Evolutionary conservation across 2,888 invertebrate genomes (phyloP).

Genomic region (Monopis laevigella): DNA sequence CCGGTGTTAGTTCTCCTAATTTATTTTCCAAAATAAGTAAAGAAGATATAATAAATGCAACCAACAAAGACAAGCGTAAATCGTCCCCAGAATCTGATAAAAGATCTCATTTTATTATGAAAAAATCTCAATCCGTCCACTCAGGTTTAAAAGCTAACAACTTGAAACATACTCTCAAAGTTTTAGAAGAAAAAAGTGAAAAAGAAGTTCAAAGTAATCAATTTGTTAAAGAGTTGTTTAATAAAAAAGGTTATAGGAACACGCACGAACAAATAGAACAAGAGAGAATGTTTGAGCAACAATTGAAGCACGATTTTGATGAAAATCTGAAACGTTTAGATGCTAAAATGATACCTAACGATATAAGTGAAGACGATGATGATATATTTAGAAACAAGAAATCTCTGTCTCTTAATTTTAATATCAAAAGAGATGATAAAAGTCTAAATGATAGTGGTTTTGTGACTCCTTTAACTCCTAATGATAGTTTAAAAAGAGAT

Average conservation of each 20-base stretch:
- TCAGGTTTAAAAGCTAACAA: constrained; percentile 42
- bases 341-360: constrained; percentile 32
- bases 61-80: constrained; percentile 23
- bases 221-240: constrained; percentile 26
- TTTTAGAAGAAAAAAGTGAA: constrained; percentile 60
- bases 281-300: constrained; percentile 62
- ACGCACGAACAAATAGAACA: constrained; percentile 74
- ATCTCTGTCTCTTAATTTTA: constrained; percentile 48
- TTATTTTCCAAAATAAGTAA: constrained; percentile 45
- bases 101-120: constrained; percentile 40
- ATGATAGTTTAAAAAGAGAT: constrained; percentile 43
- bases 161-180: constrained; percentile 47
- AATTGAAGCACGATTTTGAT: constrained; percentile 55
- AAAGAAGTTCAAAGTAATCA: no score
- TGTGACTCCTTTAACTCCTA: constrained; percentile 71
- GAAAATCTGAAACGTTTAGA: constrained; percentile 48
- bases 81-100: constrained; percentile 34
- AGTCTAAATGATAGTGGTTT: constrained; percentile 45
- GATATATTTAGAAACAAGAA: constrained; percentile 36
- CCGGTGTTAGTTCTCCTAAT: constrained; percentile 49
- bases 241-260: constrained; percentile 53
- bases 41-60: constrained; percentile 32
- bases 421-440: constrained; percentile 20
- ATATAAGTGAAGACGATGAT: constrained; percentile 33
- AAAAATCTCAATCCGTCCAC: constrained; percentile 55